Base-by-base conservation (phyloP, 1,140 invertebrate species). In the Helicoverpa armigera region DNA sequence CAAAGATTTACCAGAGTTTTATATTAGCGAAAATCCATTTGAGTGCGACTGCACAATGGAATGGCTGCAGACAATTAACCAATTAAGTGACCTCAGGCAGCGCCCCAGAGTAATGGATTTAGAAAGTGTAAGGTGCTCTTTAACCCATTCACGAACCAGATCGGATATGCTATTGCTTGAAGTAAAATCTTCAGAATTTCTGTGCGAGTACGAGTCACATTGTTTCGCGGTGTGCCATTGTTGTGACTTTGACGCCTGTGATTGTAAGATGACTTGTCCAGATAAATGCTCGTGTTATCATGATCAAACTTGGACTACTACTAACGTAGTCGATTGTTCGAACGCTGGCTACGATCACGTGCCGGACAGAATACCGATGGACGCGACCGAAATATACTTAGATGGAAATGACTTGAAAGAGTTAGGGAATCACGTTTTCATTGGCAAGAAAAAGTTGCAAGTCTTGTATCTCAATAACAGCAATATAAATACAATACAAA, bases 201-300 rank as follows among this genome's bases (percentile, higher is more conserved):
- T 98, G 70, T 98, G 98, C 93, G 96, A 96, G 50, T 98, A 98
- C 95, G 97, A 97, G 88, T 97, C 97, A 18, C 98, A 98, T 90
- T 98, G 98, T 94, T 98, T 98, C 92, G 97, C 98, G 18, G 95
- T 98, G 23, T 98, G 98, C 91, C 98, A 98, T 93, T 98, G 98
- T 94, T 98, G 98, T 94, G 98, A 98, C 85, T 98, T 98, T 94
- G 98, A 98, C 92, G 98, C 98, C 56, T 98, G 98, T 94, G 98
- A 98, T 91, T 98, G 98, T 90, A 97, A 98, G 95, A 98, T 98
- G 98, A 98, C 97, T 56, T 98, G 98, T 94, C 98, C 98, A 73
- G 95, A 96, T 80, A 97, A 97, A 88, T 98, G 98, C 94, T 97
- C 97, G 70, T 98, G 98, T 90, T 98, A 98, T 95, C 98, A 98